Evolutionary conservation across 2,888 invertebrate genomes (phyloP).

Genomic region (Trichogramma dendrolimi): DNA sequence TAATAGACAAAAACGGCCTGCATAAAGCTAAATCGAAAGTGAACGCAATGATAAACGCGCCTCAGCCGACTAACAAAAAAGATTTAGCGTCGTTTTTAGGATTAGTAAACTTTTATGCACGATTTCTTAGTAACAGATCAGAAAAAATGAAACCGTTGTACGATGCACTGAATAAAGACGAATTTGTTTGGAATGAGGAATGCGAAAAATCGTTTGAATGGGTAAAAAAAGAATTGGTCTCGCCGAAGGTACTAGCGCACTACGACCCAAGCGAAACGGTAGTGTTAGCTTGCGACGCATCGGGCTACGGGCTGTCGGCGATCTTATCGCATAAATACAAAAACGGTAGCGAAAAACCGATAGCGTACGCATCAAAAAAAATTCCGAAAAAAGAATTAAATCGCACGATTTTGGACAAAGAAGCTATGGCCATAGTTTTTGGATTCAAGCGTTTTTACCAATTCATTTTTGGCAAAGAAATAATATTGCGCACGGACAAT

Average conservation of each 20-base stretch:
- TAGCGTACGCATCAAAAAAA: constrained; percentile 24
- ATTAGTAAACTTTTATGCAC: constrained; percentile 1
- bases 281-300: constrained; percentile 26
- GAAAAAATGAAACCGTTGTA: constrained; percentile 21
- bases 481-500: constrained; percentile 41
- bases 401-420: constrained; percentile 28
- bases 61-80: no score
- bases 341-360: constrained; percentile 24
- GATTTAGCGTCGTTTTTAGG: no score
- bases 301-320: constrained; percentile 21
- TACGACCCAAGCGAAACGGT: constrained; percentile 23
- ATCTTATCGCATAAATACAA: constrained; percentile 22
- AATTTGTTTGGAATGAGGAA: constrained; percentile 19
- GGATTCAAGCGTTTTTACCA: constrained; percentile 5
- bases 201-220: constrained; percentile 25
- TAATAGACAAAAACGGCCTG: no score
- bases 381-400: constrained; percentile 19
- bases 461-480: constrained; percentile 25
- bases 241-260: constrained; percentile 20
- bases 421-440: constrained; percentile 19
- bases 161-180: constrained; percentile 11
- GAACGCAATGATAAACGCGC: no score
- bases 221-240: constrained; percentile 27
- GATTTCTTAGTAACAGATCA: constrained; percentile 7
- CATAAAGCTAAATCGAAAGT: no score